phyloP scores from a whole-genome alignment of 2,797 vertebrate species.

The Urophycis tenuis region DNA sequence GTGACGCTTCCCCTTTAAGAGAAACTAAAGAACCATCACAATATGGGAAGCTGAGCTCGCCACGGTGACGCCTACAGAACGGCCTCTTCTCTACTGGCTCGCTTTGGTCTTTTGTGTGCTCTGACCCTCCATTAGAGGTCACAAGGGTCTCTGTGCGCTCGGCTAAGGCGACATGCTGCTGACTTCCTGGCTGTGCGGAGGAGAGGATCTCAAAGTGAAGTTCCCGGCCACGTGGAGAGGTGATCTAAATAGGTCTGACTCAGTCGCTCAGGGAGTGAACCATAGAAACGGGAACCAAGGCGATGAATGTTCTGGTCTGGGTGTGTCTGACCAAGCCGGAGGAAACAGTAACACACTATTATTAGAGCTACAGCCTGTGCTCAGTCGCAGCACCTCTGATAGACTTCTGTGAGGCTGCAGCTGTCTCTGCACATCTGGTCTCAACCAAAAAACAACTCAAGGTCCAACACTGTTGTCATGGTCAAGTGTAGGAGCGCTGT shows the following conservation, averaged over 20 bases:
- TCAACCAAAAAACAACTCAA: background rate
- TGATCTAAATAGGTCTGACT: conserved; percentile 21
- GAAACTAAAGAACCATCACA: background rate
- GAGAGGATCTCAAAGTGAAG: background rate
- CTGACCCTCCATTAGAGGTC: conserved; percentile 11
- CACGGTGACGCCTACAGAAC: background rate
- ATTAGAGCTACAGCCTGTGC: conserved; percentile 53
- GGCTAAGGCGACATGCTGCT: background rate
- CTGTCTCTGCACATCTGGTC: background rate
- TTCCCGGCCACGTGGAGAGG: background rate
- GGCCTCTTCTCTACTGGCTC: background rate
- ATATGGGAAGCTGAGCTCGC: background rate
- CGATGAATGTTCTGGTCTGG: conserved; percentile 58
- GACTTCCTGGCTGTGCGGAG: background rate
- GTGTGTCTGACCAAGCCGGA: conserved; percentile 59
- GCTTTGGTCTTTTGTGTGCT: background rate
- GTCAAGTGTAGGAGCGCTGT: background rate
- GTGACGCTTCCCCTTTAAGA: background rate
- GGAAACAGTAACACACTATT: conserved; percentile 66
- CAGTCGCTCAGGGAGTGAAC: conserved; percentile 53
- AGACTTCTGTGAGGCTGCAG: background rate
- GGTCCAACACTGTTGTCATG: background rate
- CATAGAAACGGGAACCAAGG: conserved; percentile 59
- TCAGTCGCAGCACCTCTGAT: background rate
- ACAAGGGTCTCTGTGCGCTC: background rate